phyloP scores from a whole-genome alignment of 2,797 vertebrate genomes.

The Pangasius larnaudii region DNA sequence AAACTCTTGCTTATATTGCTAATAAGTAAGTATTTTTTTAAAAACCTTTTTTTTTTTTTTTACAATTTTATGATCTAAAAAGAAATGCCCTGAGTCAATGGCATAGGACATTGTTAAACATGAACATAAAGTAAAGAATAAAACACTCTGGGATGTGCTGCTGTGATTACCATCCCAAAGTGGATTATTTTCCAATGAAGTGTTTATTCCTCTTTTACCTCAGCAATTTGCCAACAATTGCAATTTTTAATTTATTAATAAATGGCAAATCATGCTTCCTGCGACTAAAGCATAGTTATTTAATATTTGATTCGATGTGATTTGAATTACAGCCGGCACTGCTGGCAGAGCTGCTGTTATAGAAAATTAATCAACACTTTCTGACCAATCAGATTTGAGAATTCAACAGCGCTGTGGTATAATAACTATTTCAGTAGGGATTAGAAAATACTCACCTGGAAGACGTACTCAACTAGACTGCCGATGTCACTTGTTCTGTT shows the following conservation, averaged over 20 bases:
- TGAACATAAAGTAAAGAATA: neutral
- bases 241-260: neutral
- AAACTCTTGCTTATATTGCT: neutral
- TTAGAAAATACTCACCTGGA: slow-evolving; percentile 77
- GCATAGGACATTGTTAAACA: neutral
- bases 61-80: too few species aligned
- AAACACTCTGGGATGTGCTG: neutral
- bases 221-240: neutral
- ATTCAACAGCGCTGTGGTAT: neutral
- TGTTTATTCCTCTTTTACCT: neutral
- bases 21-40: neutral
- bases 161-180: neutral
- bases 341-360: too few species aligned
- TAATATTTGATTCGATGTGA: neutral
- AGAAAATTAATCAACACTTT: neutral
- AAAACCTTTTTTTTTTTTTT: too few species aligned
- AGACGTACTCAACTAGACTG: slow-evolving; percentile 84
- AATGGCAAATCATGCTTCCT: neutral
- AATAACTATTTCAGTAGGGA: neutral
- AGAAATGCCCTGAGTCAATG: neutral
- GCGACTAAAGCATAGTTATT: neutral
- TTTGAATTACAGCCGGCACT: neutral
- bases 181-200: neutral
- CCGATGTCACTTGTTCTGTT: slow-evolving; percentile 84
- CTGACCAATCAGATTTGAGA: neutral